Base-by-base conservation (phyloP, 2,888 invertebrate species). In the Drosophila macrothrix region DNA sequence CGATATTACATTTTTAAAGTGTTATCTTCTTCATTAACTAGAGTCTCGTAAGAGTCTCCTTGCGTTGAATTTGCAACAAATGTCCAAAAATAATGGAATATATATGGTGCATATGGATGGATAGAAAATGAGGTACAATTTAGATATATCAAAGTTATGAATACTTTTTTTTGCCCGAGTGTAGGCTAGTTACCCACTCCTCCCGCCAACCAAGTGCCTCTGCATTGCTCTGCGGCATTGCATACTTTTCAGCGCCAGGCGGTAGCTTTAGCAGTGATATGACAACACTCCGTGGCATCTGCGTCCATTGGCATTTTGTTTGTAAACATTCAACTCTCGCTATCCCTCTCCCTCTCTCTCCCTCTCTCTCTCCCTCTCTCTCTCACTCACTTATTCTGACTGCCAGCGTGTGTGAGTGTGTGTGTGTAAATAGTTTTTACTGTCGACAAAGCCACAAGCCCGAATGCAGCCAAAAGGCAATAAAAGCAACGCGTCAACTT, bases 231-330 rank as follows among this genome's bases (percentile, higher is more conserved):
- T 63, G 69, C 64, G 67, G 55, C 70, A 55, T 72, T 73, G 87
- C 84, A 88, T 83, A 80, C 78, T 84, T 84, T 77, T 69, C 68
- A 84, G 82, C 82, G 70, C 70, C 75, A 82, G 87, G 82, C 82
- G 89, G 84, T 65, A 84, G 76, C 84, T 77, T 76, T 70, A 73
- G 73, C 88, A 86, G 56, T 74, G 83, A 84, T 88, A 88, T 85
- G 83, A 83, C 73, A 83, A 69, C 75, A 81, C 72, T 72, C 70
- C 56, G 54, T 59, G 67, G 65, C 74, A 76, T 70, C 82, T 86
- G 86, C 85, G 83, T 78, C 90, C 90, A 85, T 89, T 89, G 84
- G 84, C 74, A 83, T 84, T 88, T 86, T 86, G 86, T 79, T 88
- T 83, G 84, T 83, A 81, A 86, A 86, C 84, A 88, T 70, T 64